Evolutionary conservation across 1,140 invertebrate species (phyloP), one percentile per base, ranked within the genome.

Genomic region (Scaptomyza montana): DNA sequence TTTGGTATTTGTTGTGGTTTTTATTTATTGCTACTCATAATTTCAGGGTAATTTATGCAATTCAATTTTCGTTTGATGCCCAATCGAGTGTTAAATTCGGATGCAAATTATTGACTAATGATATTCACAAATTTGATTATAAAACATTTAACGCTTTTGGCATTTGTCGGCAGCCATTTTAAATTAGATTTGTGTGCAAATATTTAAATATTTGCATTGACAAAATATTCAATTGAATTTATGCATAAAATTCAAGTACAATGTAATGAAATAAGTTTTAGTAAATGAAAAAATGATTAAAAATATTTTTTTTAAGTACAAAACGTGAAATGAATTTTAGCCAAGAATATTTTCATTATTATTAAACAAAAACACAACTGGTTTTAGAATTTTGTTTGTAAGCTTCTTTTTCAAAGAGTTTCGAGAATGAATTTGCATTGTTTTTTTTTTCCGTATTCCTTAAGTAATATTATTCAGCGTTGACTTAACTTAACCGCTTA

Each of bases 51-150:
- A 78, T 78, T 82, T 63, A 51, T 74, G 51, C 67, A 85, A 77
- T 85, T 80, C 60, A 62, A 86, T 64, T 74, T 64, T 60, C 80
- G 78, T 81, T 86, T 59, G 51, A 41, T 50, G 53, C 16, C 59
- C 66, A 77, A 67, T 86, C 69, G 53, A 50, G 25, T 53, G 74
- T 43, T 61, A 67, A 80, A 39, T 21, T 16, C 21, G 10, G 10
- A 25, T 49, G 21, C 50, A 36, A 65, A 64, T 56, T 53, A 33
- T 69, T 61, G 69, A 61, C 63, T 61, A 74, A 70, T 72, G 62
- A 25, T 39, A 30, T 30, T 36, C n/a, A 55, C 45, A 65, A 39
- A 65, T 47, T 5, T 28, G 19, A 46, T 43, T 43, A n/a, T 43
- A 28, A 59, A 30, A n/a, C 1, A 46, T 46, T 59, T 59, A 13